Percentiles rank a stretch among this genome's conserved stretches.
Evolutionary conservation across 1,140 invertebrate species (phyloP).

Genomic region (Microplitis mediator): DNA sequence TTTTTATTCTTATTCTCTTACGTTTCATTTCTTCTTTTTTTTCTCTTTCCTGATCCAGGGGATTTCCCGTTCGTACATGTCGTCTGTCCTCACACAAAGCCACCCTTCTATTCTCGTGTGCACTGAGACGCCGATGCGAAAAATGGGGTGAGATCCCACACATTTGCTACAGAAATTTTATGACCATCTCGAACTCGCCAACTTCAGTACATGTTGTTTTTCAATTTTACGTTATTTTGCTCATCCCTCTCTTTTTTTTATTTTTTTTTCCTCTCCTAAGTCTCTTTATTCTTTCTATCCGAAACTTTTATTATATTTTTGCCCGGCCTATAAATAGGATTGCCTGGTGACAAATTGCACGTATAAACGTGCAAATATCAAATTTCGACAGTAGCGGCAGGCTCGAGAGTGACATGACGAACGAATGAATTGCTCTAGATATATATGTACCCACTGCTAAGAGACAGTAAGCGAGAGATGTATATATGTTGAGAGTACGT

Average conservation of each 20-base stretch:
- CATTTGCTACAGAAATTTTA: slow-evolving; percentile 3
- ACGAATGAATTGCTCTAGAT: not conserved
- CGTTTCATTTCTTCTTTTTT: not conserved
- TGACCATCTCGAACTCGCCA: not conserved
- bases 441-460: too few species aligned
- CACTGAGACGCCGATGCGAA: slow-evolving; percentile 4
- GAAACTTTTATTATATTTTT: not conserved
- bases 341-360: slow-evolving; percentile 29
- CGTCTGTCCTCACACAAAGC: not conserved
- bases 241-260: not conserved
- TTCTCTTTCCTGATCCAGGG: not conserved
- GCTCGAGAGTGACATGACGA: not conserved
- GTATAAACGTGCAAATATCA: slow-evolving; percentile 31
- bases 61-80: slow-evolving; percentile 3
- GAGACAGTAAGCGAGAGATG: not conserved
- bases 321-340: slow-evolving; percentile 26
- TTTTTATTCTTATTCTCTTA: not conserved
- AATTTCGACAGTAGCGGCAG: slow-evolving; percentile 15
- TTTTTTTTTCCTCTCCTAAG: too few species aligned
- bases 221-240: not conserved
- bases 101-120: not conserved
- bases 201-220: not conserved
- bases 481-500: slow-evolving; percentile 17
- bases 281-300: not conserved
- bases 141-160: slow-evolving; percentile 9